Base-by-base conservation (phyloP, 2,797 vertebrate species). In the Eulemur mongoz region DNA sequence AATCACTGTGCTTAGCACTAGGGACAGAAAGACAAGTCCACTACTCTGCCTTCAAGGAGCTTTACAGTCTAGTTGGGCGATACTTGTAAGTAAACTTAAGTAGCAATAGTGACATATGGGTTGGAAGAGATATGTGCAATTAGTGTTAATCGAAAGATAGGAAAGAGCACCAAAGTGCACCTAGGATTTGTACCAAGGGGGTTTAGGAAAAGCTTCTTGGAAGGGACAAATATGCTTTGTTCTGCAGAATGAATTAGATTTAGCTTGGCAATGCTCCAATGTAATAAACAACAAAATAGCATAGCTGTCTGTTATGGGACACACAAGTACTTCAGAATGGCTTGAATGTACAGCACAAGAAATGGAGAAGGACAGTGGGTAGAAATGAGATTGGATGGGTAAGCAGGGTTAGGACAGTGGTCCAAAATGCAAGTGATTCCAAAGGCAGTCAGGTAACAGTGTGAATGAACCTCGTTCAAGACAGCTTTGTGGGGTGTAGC, bases 201-300 rank as follows among this genome's bases (percentile, higher is more conserved):
- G 20, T 59, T 70, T 87, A 72, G 59, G 35, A 40, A n/a, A 84
- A 48, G 73, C 27, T 65, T 87, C 78, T 85, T 72, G 30, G 69
- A 52, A 43, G 18, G 38, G 20, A 93, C 54, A 73, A 76, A 57
- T 17, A 63, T 7, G 32, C 72, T 93, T 89, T 87, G 65, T 87
- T 87, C 50, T 87, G 23, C 87, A 93, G 80, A 48, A 83, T 89
- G 91, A 89, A 91, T n/a, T 95, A 45, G 65, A 69, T 93, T 96
- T 94, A 80, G n/a, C 48, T 40, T 83, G 80, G 93, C 89, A 87
- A 63, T 12, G 40, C 45, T 95, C 70, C 73, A 75, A 3, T 32
- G 73, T 91, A 59, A 45, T 73, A 94, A 69, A 85, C 4, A 89
- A 76, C 70, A 80, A 92, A 69, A 85, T 10, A 89, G 80, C 70